These are phyloP conservation scores for Lepidocolaptes lacrymiger DNA, from an alignment of 2,797 vertebrate genomes.

Conservation along the genomic window DNA sequence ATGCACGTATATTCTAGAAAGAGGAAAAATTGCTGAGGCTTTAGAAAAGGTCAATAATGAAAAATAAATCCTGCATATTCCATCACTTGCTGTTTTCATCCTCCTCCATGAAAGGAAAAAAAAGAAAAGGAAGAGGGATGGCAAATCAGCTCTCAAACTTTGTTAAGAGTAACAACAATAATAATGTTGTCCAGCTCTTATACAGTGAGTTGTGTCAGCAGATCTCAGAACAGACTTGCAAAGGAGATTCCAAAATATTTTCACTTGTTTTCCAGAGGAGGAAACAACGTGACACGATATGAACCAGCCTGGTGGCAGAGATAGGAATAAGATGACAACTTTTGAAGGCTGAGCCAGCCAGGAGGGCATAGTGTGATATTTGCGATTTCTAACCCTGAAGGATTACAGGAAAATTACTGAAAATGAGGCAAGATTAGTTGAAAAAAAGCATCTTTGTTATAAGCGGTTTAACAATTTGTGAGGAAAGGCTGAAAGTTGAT, in stretches of 20 bases:
- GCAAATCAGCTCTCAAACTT: neutral
- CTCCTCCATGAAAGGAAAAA: neutral
- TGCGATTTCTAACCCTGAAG: neutral
- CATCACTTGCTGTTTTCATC: constrained; percentile 33
- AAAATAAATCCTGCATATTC: neutral
- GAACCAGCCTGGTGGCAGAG: constrained; percentile 10
- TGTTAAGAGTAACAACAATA: neutral
- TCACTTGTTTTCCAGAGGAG: constrained; percentile 8
- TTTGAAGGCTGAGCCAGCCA: neutral
- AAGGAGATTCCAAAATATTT: constrained; percentile 11
- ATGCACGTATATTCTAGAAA: neutral
- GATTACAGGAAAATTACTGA: neutral
- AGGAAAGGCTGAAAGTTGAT: neutral
- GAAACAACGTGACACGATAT: neutral
- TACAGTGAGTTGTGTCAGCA: neutral
- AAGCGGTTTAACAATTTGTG: neutral
- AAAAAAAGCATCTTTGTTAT: neutral
- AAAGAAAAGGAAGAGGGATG: neutral
- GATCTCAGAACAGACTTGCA: neutral
- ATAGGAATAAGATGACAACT: neutral
- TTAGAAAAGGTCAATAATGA: constrained; percentile 17
- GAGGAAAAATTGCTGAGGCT: neutral
- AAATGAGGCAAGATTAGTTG: neutral
- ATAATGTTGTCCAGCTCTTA: neutral
- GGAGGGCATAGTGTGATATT: neutral